phyloP scores from a whole-genome alignment of 1,140 invertebrate genomes.

The Drosophila subpulchrella region DNA sequence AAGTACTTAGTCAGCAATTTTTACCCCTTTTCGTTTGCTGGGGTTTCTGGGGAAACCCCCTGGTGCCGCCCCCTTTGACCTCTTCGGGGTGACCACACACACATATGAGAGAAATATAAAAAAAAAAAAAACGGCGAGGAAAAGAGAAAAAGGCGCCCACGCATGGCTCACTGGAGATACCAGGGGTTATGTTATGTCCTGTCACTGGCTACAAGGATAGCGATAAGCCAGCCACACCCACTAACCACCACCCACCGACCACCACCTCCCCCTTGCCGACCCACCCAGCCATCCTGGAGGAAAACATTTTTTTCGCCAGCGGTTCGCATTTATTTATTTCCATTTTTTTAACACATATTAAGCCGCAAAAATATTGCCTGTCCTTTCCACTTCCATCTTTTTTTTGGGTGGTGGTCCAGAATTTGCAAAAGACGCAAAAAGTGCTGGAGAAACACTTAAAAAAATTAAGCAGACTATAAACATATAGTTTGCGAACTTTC shows the following conservation, averaged over 20 bases:
- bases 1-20: conserved; percentile 82
- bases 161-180: conserved; percentile 72
- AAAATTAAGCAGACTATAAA: background rate
- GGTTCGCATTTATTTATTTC: conserved; percentile 51
- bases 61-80: background rate
- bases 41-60: background rate
- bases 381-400: conserved; percentile 16
- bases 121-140: conserved; percentile 1
- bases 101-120: background rate
- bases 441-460: background rate
- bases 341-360: conserved; percentile 70
- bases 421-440: conserved; percentile 36
- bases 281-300: conserved; percentile 2
- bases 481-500: background rate
- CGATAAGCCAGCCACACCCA: conserved; percentile 46
- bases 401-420: conserved; percentile 26
- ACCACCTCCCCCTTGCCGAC: background rate
- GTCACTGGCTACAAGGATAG: conserved; percentile 72
- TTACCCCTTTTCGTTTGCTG: conserved; percentile 52
- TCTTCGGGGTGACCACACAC: conserved; percentile 62
- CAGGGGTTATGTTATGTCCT: conserved; percentile 80
- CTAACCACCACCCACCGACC: background rate
- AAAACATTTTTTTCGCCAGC: conserved; percentile 61
- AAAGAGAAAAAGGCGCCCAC: conserved; percentile 43
- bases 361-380: conserved; percentile 78